Evolutionary conservation across 1,140 invertebrate genomes (phyloP), one percentile per base, ranked within the genome.

Genomic region (Aethina tumida): DNA sequence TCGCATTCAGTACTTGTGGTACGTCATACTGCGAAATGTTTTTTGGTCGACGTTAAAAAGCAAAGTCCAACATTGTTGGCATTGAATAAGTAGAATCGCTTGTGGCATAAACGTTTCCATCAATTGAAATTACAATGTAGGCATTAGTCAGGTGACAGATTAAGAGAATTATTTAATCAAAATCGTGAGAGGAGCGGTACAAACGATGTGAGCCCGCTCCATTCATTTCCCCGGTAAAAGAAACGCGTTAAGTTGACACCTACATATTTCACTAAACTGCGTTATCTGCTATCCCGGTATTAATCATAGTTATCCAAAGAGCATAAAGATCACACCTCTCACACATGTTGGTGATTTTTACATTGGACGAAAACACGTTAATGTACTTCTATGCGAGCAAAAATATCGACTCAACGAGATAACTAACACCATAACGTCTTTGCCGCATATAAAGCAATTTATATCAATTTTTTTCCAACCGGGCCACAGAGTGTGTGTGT

Each of bases 291-390:
- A 42, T 46, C 28, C 35, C 38, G 22, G 45, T 26, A 52, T 52
- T 52, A 52, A 52, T 50, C 50, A 52, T 50, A 52, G 47, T 47
- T 50, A 45, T 47, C 44, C 41, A 22, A 40, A 35, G 30, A 44
- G 50, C 50, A 50, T 35, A 45, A 41, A 46, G 40, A 52, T 52
- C 50, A 47, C 50, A 52, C 50, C 47, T 49, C 25, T 29, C 50
- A 52, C 49, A 47, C 45, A 49, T 47, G 47, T 50, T 47, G 12
- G 30, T n/a, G 16, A 46, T 52, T 52, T 52, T 52, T 52, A 48
- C 39, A 41, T 32, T 13, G 35, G 29, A 13, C 30, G 25, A 15
- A 35, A 52, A 52, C 50, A 52, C 42, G 50, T 33, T 52, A 52
- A 52, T 50, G 50, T 52, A 52, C 50, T 52, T 47, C 39, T 45